Conservation (phyloP, 1,140 invertebrate species). For the Cydia strobilella region DNA sequence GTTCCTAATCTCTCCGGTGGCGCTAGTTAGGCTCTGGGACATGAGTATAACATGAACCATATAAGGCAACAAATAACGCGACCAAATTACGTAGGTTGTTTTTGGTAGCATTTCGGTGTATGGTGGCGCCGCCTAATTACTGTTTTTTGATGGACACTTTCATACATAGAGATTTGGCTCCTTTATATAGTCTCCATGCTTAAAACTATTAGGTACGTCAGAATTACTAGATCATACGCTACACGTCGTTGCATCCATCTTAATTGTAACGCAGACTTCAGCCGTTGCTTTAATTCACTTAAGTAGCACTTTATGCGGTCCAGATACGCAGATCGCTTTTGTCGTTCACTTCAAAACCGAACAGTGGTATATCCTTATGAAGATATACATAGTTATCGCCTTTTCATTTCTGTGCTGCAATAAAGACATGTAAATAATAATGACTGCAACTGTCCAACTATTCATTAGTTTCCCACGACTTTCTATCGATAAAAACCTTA, state of each 20-base stretch:
- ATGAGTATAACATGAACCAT: no score
- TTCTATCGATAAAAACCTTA: no score
- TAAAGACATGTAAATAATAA: not conserved
- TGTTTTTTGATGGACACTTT: no score
- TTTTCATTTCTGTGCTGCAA: not conserved
- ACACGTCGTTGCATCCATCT: not conserved
- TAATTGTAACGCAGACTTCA: slow-evolving; percentile 24
- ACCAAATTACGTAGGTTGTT: no score
- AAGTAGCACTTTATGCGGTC: slow-evolving; percentile 25
- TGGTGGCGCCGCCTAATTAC: no score
- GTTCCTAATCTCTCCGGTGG: no score
- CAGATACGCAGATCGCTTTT: slow-evolving; percentile 25
- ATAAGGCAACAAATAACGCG: no score
- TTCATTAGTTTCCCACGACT: no score
- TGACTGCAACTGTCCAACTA: not conserved
- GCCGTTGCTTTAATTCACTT: slow-evolving; percentile 25
- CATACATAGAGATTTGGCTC: no score
- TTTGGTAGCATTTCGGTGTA: no score
- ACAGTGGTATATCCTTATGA: not conserved
- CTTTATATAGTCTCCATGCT: no score
- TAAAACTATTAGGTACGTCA: not conserved
- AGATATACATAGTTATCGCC: not conserved
- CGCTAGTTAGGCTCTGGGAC: no score
- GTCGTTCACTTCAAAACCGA: not conserved
- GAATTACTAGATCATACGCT: not conserved